Conservation (phyloP, 2,113 vertebrate genomes). For the Mus musculus region GRCm39 chr1:79290001-79290500, state of each 20-base stretch:
- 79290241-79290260: constrained; percentile 51
- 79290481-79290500: neutral
- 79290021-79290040: constrained; percentile 51
- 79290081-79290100: constrained; percentile 66
- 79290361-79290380: neutral
- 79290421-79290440: neutral
- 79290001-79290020: constrained; percentile 48
- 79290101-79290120: constrained; percentile 61
- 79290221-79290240: constrained; percentile 69
- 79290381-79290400: neutral
- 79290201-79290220: constrained; percentile 59
- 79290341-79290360: constrained; percentile 20
- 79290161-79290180: constrained; percentile 77
- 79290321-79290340: constrained; percentile 50
- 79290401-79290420: neutral
- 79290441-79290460: neutral
- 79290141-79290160: constrained; percentile 73
- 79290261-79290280: constrained; percentile 55
- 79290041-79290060: constrained; percentile 36
- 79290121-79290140: constrained; percentile 71
- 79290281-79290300: constrained; percentile 13
- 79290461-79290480: neutral
- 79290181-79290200: constrained; percentile 67
- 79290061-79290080: constrained; percentile 47
- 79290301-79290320: constrained; percentile 22